phyloP scores from a whole-genome alignment of 2,888 invertebrate genomes.

The Amitus sp. region DNA sequence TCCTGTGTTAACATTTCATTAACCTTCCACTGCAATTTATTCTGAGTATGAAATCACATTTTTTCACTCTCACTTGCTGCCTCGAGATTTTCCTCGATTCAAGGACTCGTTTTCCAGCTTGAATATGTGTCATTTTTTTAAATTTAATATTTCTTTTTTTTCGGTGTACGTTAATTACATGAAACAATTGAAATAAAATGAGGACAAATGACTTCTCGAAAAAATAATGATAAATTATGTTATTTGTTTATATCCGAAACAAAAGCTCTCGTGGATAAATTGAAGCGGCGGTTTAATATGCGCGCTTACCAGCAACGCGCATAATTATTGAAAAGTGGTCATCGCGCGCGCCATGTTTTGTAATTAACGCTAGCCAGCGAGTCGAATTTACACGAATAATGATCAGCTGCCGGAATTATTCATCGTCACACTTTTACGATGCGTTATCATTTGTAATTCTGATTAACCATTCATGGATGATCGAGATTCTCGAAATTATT shows the following conservation, averaged over 20 bases:
- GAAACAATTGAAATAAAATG: too few relatives aligned
- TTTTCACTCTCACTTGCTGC: too few relatives aligned
- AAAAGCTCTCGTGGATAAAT: conserved; percentile 46
- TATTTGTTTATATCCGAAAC: conserved; percentile 46
- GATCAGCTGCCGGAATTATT: conserved; percentile 40
- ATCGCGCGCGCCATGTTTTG: conserved; percentile 39
- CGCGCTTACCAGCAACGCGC: conserved; percentile 35
- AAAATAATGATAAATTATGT: conserved; percentile 52
- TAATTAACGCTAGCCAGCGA: conserved; percentile 40
- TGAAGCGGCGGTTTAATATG: conserved; percentile 41
- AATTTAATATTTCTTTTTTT: too few relatives aligned
- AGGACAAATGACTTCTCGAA: too few relatives aligned
- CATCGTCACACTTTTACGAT: conserved; percentile 29
- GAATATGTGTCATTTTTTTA: too few relatives aligned
- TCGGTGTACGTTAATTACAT: too few relatives aligned
- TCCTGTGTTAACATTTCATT: too few relatives aligned
- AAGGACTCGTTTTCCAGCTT: too few relatives aligned
- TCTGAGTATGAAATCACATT: too few relatives aligned
- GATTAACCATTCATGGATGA: conserved; percentile 39
- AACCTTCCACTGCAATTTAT: too few relatives aligned
- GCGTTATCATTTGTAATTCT: conserved; percentile 40
- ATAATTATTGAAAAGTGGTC: conserved; percentile 43
- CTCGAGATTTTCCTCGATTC: too few relatives aligned
- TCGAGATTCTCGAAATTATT: conserved; percentile 33
- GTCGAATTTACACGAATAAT: conserved; percentile 41